A percentile compares a stretch with the other conserved stretches of the same genome.
Evolutionary conservation across 2,888 invertebrate genomes (phyloP).

Genomic region (Agrypnus murinus): DNA sequence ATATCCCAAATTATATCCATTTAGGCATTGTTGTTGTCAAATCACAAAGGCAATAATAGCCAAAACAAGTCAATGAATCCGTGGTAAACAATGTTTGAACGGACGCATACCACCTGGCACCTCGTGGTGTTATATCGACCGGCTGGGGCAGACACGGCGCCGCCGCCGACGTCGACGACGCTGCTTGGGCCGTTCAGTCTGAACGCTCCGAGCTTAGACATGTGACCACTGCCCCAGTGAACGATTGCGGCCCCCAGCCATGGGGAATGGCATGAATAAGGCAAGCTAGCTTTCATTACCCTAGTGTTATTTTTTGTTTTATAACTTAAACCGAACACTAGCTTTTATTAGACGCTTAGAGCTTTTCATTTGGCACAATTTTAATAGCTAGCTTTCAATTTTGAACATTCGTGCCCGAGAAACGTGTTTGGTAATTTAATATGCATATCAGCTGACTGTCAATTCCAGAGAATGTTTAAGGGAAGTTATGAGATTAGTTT

Average conservation of each 20-base stretch:
- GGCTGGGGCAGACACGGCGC: conserved; percentile 63
- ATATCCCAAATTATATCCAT: too few species aligned
- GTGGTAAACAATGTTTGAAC: conserved; percentile 48
- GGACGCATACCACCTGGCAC: conserved; percentile 62
- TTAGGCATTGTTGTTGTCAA: too few species aligned
- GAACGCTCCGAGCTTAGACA: conserved; percentile 60
- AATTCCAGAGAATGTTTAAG: too few species aligned
- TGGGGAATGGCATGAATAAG: conserved; percentile 96
- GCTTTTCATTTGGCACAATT: not conserved
- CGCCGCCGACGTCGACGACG: conserved; percentile 59
- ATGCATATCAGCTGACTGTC: conserved; percentile 27
- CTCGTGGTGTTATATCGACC: conserved; percentile 67
- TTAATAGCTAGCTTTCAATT: not conserved
- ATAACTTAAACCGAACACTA: not conserved
- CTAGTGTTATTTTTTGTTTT: not conserved
- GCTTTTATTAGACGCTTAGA: not conserved
- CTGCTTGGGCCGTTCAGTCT: conserved; percentile 56
- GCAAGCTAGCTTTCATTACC: conserved; percentile 71
- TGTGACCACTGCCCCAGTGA: conserved; percentile 60
- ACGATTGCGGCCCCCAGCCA: conserved; percentile 65
- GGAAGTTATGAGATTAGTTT: too few species aligned
- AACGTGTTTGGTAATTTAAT: conserved; percentile 7
- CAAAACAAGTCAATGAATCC: not conserved
- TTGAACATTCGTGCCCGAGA: not conserved
- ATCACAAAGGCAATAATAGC: too few species aligned